Evolutionary conservation across 2,113 vertebrate genomes (phyloP), one percentile per base, ranked within the genome.

Genomic region (Heliornis fulica): DNA sequence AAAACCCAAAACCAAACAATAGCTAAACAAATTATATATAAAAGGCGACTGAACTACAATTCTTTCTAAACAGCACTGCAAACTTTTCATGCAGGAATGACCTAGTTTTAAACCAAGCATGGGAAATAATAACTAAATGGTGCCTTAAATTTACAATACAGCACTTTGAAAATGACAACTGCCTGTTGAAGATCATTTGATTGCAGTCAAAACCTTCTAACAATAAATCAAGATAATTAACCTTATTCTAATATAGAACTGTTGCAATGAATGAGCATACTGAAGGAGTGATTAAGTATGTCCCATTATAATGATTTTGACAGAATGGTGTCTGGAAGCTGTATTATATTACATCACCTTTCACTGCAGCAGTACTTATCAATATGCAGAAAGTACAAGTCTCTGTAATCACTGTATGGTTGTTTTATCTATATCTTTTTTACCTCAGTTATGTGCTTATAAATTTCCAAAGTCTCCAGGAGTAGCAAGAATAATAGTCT

Each of bases 1-100:
- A 66, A 95, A 93, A 97, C n/a, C n/a, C n/a, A 97, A 89, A 26
- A 97, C 61, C 13, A 66, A 97, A 43, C 89, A 56, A 96, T n/a
- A n/a, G 64, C 12, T 43, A 3, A 5, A 72, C 2, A 94, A 56
- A 71, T 72, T 93, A 51, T n/a, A 63, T 63, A 81, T 45, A 91
- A 83, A 82, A 91, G 85, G 40, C 86, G 56, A 87, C 56, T 29
- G 84, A 94, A 94, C 32, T 76, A 66, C 46, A 87, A 5, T 63
- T 85, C 50, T 74, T 87, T 89, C 71, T 88, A 50, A 88, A 83
- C 20, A 36, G 14, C 23, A 43, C 0, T 74, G 34, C 34, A 91
- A 64, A 83, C 6, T 13, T 32, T 15, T 34, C 89, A 71, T 48
- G 20, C 28, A 74, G 20, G 43, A 75, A 34, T 32, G 19, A 53